A percentile compares a stretch with the other conserved stretches of the same genome.
Conservation (phyloP, 1,140 invertebrate genomes). For the Ips typographus region DNA sequence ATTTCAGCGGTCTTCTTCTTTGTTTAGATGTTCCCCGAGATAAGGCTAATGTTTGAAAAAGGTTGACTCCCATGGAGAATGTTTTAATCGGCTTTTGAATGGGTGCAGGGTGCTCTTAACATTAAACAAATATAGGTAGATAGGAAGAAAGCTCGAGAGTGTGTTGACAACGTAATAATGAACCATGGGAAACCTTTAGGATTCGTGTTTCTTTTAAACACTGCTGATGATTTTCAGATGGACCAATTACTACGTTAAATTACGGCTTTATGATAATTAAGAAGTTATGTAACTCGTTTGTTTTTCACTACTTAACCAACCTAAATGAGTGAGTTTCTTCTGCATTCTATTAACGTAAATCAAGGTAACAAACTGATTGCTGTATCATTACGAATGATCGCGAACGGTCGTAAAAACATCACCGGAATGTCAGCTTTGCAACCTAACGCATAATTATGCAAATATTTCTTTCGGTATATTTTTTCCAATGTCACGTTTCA, state of each 20-base stretch:
- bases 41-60: slow-evolving; percentile 35
- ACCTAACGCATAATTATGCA: slow-evolving; percentile 19
- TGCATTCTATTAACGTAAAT: slow-evolving; percentile 7
- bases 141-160: slow-evolving; percentile 8
- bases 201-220: not conserved
- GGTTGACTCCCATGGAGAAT: slow-evolving; percentile 24
- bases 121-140: slow-evolving; percentile 20
- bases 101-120: slow-evolving; percentile 22
- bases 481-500: slow-evolving; percentile 5
- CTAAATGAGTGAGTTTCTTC: not conserved
- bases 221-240: no score
- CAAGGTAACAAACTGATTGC: slow-evolving; percentile 1
- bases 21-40: slow-evolving; percentile 34
- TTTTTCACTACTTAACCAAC: no score
- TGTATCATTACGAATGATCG: slow-evolving; percentile 11
- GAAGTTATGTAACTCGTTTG: no score
- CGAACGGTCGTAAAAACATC: slow-evolving; percentile 11
- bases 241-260: not conserved
- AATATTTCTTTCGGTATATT: slow-evolving; percentile 21
- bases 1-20: slow-evolving; percentile 34
- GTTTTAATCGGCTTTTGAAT: slow-evolving; percentile 30
- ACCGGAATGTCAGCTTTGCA: slow-evolving; percentile 8
- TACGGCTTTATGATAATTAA: not conserved
- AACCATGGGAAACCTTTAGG: slow-evolving; percentile 5
- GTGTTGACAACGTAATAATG: slow-evolving; percentile 25